phyloP scores from a whole-genome alignment of 1,140 invertebrate genomes.

The Pseudachorutes palmiensis region DNA sequence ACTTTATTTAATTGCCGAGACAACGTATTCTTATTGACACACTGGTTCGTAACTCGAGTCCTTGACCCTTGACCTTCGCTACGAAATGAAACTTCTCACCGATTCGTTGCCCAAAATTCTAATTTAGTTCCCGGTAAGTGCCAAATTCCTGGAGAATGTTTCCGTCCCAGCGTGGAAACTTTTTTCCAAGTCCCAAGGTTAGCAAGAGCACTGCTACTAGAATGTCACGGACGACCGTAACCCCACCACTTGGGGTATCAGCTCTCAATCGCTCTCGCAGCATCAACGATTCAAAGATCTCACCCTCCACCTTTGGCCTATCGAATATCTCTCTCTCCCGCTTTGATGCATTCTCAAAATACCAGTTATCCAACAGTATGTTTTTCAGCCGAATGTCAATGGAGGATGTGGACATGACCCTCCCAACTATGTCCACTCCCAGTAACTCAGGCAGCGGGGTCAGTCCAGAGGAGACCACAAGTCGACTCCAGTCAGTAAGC shows the following conservation, averaged over 20 bases:
- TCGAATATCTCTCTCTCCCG: not conserved
- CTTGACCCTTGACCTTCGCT: no score
- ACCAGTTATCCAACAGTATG: no score
- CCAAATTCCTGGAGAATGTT: no score
- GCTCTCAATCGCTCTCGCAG: not conserved
- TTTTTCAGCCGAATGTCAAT: no score
- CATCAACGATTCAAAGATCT: not conserved
- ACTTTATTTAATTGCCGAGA: no score
- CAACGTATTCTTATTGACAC: no score
- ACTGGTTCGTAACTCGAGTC: no score
- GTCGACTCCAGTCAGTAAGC: not conserved
- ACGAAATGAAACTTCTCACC: no score
- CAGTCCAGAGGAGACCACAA: not conserved
- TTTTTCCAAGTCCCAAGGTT: not conserved
- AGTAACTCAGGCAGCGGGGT: not conserved
- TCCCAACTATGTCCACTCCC: not conserved
- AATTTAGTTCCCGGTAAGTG: no score
- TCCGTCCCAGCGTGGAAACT: constrained; percentile 4
- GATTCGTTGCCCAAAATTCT: no score
- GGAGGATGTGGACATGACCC: not conserved
- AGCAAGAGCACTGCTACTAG: not conserved
- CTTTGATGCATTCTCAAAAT: not conserved
- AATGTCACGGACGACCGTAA: not conserved
- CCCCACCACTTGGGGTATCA: not conserved
- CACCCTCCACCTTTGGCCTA: not conserved